Evolutionary conservation across 92 coral and sea anemone species (phyloP).

Genomic region (Epizoanthus stellaris): DNA sequence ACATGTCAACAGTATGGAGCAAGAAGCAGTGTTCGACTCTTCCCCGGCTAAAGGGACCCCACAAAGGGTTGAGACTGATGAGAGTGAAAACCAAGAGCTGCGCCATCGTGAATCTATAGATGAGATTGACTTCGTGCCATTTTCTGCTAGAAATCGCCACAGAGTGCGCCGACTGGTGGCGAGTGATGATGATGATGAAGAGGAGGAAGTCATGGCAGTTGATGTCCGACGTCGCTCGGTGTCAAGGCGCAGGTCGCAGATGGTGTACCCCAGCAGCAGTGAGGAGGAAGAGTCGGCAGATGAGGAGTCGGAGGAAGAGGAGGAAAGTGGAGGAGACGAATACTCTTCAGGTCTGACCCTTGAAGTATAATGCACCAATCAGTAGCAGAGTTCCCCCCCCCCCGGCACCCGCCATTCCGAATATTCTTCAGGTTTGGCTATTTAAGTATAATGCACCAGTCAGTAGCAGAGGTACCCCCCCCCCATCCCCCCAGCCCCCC

Average conservation of each 20-base stretch:
- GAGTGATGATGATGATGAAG: slow-evolving; percentile 7
- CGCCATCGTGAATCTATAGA: background rate
- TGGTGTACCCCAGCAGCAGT: slow-evolving; percentile 24
- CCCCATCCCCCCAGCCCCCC: too few relatives aligned
- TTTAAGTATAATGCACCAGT: too few relatives aligned
- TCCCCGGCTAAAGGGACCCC: background rate
- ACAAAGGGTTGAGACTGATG: background rate
- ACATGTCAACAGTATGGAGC: background rate
- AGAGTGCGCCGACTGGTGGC: background rate
- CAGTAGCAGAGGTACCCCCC: too few relatives aligned
- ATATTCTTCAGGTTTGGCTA: too few relatives aligned
- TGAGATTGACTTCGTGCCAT: background rate
- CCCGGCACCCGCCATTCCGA: too few relatives aligned
- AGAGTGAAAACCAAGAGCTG: background rate
- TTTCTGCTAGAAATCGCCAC: background rate
- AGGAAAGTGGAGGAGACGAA: background rate
- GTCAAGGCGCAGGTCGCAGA: slow-evolving; percentile 29
- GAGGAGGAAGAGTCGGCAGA: slow-evolving; percentile 20
- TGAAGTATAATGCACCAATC: too few relatives aligned
- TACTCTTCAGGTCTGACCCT: background rate
- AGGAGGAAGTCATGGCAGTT: background rate
- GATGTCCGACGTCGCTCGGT: background rate
- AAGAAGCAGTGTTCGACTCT: background rate
- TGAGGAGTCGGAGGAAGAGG: background rate
- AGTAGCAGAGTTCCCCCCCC: too few relatives aligned